Evolutionary conservation across 2,888 invertebrate species (phyloP).

Genomic region (Tipula vernalis): DNA sequence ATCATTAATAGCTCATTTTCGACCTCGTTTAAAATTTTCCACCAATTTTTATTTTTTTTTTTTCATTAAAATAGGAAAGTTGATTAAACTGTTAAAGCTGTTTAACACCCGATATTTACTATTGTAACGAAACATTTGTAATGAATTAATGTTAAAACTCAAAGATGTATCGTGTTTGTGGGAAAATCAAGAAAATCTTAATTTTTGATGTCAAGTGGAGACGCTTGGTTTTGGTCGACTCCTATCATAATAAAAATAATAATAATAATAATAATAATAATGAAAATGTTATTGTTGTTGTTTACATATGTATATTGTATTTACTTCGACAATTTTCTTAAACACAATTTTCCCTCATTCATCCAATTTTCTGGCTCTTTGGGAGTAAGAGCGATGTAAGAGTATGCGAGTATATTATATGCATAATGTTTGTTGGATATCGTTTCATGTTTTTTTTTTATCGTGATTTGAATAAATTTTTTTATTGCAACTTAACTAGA

Average conservation of each 20-base stretch:
- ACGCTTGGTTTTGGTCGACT: constrained; percentile 4
- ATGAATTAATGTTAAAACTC: background rate
- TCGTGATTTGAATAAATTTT: constrained; percentile 10
- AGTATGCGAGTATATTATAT: background rate
- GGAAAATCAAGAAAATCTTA: background rate
- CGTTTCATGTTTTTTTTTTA: background rate
- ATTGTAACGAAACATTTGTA: too few relatives aligned
- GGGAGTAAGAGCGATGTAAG: too few relatives aligned
- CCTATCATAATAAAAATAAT: background rate
- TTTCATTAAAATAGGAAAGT: too few relatives aligned
- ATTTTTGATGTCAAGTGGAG: constrained; percentile 8
- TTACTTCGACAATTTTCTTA: background rate
- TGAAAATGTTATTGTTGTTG: background rate
- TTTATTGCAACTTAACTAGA: background rate
- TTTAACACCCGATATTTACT: too few relatives aligned
- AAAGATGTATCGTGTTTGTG: background rate
- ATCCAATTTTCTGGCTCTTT: background rate
- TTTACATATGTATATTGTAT: background rate
- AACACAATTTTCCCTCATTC: background rate
- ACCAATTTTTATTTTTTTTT: background rate
- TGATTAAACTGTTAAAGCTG: too few relatives aligned
- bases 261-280: background rate
- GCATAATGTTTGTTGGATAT: background rate
- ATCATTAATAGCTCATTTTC: background rate
- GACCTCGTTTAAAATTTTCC: background rate